Conservation (phyloP, 2,888 invertebrate species). For the Clitarchus hookeri region DNA sequence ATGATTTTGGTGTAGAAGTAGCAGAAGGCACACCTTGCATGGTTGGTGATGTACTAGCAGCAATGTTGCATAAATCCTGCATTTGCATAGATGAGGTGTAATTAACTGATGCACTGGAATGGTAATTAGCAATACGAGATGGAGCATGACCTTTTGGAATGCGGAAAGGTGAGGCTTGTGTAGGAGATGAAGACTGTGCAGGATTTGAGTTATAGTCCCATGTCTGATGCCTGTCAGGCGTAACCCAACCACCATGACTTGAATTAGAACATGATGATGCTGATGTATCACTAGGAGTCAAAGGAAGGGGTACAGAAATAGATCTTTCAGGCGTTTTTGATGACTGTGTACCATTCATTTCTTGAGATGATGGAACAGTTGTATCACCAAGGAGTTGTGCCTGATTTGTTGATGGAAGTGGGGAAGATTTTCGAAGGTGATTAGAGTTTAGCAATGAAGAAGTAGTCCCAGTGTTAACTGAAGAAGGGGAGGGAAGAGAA, state of each 20-base stretch:
- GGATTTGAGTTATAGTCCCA: constrained; percentile 41
- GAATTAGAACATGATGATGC: constrained; percentile 34
- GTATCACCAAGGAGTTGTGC: background rate
- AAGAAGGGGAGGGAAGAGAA: constrained; percentile 29
- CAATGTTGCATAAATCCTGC: constrained; percentile 27
- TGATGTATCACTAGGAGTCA: constrained; percentile 33
- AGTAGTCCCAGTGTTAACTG: constrained; percentile 22
- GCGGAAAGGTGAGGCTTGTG: constrained; percentile 61
- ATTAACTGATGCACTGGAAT: constrained; percentile 30
- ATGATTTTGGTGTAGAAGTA: constrained; percentile 39
- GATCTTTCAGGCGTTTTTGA: constrained; percentile 36
- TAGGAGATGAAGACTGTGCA: constrained; percentile 41
- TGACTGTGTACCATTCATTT: constrained; percentile 23
- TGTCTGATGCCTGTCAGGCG: constrained; percentile 35
- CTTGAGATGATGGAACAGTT: constrained; percentile 22
- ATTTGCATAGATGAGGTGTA: constrained; percentile 19
- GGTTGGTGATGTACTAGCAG: constrained; percentile 20
- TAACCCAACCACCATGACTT: constrained; percentile 36
- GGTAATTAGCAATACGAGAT: constrained; percentile 53
- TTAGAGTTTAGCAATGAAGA: constrained; percentile 15
- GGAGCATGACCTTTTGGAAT: constrained; percentile 69
- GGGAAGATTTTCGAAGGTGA: constrained; percentile 12
- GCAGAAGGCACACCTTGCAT: constrained; percentile 27
- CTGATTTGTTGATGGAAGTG: background rate
- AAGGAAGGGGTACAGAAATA: constrained; percentile 31